Conservation (phyloP, 2,888 invertebrate species). For the Biston betularia region DNA sequence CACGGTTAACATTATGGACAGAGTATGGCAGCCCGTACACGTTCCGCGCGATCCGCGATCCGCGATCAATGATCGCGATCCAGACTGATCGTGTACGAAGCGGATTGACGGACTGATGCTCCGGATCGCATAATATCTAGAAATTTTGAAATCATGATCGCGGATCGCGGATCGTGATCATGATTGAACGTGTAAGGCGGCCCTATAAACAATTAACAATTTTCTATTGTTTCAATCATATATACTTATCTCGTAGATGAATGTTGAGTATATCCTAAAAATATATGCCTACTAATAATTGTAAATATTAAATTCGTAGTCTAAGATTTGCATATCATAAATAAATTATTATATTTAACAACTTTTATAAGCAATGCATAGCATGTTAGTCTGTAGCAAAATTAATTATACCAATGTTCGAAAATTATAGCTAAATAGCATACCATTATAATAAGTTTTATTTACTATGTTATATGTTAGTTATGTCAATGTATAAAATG, state of each 20-base stretch:
- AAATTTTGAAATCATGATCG: too few relatives aligned
- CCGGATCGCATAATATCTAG: too few relatives aligned
- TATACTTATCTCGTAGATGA: constrained; percentile 1
- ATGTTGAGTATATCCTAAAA: background rate
- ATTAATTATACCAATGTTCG: constrained; percentile 18
- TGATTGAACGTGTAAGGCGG: too few relatives aligned
- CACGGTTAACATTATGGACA: too few relatives aligned
- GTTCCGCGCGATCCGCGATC: too few relatives aligned
- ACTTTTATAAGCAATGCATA: constrained; percentile 37
- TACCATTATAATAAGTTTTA: background rate
- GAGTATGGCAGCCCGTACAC: too few relatives aligned
- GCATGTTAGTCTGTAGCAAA: constrained; percentile 41
- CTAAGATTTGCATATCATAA: constrained; percentile 37
- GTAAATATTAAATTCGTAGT: constrained; percentile 13
- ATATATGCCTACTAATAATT: constrained; percentile 4
- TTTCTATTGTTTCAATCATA: too few relatives aligned
- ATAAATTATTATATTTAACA: constrained; percentile 17
- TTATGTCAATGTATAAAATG: background rate
- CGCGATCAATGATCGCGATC: too few relatives aligned
- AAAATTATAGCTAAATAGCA: constrained; percentile 3
- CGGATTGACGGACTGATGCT: too few relatives aligned
- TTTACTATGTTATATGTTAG: background rate
- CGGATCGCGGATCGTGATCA: too few relatives aligned
- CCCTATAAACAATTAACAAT: too few relatives aligned
- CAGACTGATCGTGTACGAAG: too few relatives aligned